phyloP scores from a whole-genome alignment of 2,113 vertebrate genomes.

The Pterocles burchelli region DNA sequence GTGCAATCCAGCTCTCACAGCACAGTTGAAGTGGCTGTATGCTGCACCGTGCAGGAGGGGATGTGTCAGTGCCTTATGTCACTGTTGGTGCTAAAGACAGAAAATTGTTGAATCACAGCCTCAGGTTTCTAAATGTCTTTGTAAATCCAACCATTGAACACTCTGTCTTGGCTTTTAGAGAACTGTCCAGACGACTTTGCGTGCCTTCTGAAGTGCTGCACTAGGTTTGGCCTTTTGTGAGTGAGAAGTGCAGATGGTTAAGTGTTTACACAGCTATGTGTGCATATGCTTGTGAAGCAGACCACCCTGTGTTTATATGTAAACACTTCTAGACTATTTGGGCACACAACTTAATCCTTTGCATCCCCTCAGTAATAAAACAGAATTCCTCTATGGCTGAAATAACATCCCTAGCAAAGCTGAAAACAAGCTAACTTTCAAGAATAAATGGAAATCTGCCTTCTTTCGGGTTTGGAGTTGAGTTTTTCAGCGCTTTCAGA shows the following conservation, averaged over 20 bases:
- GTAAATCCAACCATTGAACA: slow-evolving; percentile 43
- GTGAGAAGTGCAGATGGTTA: slow-evolving; percentile 65
- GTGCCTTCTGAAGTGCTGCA: slow-evolving; percentile 6
- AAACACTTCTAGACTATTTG: slow-evolving; percentile 61
- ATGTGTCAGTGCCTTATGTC: slow-evolving; percentile 60
- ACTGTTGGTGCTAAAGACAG: slow-evolving; percentile 34
- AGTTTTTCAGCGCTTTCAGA: neutral
- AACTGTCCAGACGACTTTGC: neutral
- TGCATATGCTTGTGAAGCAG: slow-evolving; percentile 65
- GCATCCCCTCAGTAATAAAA: slow-evolving; percentile 15
- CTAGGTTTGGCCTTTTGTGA: slow-evolving; percentile 53
- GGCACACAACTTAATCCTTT: slow-evolving; percentile 53
- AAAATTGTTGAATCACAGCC: slow-evolving; percentile 55
- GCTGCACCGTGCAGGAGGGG: neutral
- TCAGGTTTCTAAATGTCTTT: slow-evolving; percentile 21
- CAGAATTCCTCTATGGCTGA: neutral
- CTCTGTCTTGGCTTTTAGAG: slow-evolving; percentile 32
- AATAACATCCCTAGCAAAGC: neutral
- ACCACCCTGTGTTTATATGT: slow-evolving; percentile 65
- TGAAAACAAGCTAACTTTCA: neutral
- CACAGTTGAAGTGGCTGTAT: slow-evolving; percentile 32
- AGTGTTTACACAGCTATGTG: slow-evolving; percentile 46
- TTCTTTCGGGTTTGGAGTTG: neutral
- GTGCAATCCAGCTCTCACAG: slow-evolving; percentile 15
- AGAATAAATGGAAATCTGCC: neutral